Conservation (phyloP, 2,113 vertebrate species). For the Zosterops hypoxanthus region DNA sequence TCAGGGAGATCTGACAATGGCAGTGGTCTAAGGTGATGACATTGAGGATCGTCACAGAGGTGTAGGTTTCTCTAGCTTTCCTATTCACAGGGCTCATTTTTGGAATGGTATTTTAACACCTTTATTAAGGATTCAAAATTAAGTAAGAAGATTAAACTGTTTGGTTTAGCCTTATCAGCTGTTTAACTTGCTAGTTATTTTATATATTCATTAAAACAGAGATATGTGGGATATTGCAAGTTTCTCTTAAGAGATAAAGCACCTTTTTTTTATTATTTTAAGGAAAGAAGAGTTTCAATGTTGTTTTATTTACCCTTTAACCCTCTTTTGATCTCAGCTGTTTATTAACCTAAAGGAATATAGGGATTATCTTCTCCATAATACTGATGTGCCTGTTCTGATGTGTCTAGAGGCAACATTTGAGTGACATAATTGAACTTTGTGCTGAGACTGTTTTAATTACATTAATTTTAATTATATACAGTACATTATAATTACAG, state of each 20-base stretch:
- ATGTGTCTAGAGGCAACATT: slow-evolving; percentile 8
- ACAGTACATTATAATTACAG: slow-evolving; percentile 64
- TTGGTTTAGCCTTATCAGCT: not conserved
- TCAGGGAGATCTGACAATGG: not conserved
- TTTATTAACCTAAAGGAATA: slow-evolving; percentile 2
- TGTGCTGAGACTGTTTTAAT: slow-evolving; percentile 50
- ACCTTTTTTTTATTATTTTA: not conserved
- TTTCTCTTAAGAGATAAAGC: not conserved
- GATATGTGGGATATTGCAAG: not conserved
- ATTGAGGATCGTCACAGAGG: not conserved
- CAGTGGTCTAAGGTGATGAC: not conserved
- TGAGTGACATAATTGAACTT: slow-evolving; percentile 60
- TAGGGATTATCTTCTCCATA: not conserved
- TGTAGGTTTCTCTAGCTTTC: not conserved
- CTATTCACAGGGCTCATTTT: not conserved
- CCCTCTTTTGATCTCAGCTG: not conserved
- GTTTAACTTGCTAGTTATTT: not conserved
- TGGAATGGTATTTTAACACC: not conserved
- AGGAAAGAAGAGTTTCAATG: not conserved
- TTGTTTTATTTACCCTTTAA: not conserved
- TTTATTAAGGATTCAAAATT: not conserved
- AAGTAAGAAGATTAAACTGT: not conserved
- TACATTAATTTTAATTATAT: slow-evolving; percentile 73
- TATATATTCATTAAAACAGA: not conserved
- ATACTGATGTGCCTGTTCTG: slow-evolving; percentile 4